Percentiles rank a stretch among this genome's conserved stretches.
Conservation (phyloP, 1,140 invertebrate genomes). For the Macrostomum lignano region DNA sequence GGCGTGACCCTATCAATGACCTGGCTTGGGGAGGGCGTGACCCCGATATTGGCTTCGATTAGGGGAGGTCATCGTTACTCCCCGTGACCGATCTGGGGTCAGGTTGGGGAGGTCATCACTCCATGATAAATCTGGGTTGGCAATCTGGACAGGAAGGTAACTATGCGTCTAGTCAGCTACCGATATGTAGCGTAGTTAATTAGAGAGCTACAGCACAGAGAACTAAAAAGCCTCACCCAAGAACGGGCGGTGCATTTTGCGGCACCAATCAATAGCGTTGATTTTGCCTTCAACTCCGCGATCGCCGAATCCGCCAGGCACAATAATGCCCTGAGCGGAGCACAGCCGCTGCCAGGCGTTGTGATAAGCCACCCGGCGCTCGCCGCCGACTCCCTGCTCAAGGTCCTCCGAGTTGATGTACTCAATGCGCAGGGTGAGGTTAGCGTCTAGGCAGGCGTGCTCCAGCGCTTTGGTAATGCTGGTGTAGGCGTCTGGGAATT, state of each 20-base stretch:
- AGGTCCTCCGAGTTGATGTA: background rate
- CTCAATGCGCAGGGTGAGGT: background rate
- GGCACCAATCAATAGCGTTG: slow-evolving; percentile 62
- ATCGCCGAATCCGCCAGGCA: slow-evolving; percentile 83
- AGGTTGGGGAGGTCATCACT: no score
- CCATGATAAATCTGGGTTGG: no score
- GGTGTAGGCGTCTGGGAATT: slow-evolving; percentile 73
- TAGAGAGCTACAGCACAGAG: background rate
- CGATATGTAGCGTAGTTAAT: background rate
- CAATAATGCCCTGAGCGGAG: slow-evolving; percentile 51
- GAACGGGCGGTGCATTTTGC: slow-evolving; percentile 58
- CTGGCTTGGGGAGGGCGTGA: no score
- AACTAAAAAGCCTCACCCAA: slow-evolving; percentile 39
- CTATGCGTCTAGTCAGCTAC: no score
- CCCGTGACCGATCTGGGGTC: no score
- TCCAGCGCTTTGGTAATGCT: slow-evolving; percentile 77
- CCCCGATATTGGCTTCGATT: no score
- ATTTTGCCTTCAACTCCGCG: slow-evolving; percentile 88
- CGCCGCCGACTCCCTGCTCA: background rate
- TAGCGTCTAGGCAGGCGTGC: slow-evolving; percentile 51
- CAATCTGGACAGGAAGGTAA: no score
- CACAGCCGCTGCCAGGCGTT: background rate
- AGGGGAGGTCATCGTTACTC: no score
- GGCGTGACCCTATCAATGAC: no score
- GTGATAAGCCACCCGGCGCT: background rate